Conservation (phyloP, 2,797 vertebrate genomes). For the Nasua narica region DNA sequence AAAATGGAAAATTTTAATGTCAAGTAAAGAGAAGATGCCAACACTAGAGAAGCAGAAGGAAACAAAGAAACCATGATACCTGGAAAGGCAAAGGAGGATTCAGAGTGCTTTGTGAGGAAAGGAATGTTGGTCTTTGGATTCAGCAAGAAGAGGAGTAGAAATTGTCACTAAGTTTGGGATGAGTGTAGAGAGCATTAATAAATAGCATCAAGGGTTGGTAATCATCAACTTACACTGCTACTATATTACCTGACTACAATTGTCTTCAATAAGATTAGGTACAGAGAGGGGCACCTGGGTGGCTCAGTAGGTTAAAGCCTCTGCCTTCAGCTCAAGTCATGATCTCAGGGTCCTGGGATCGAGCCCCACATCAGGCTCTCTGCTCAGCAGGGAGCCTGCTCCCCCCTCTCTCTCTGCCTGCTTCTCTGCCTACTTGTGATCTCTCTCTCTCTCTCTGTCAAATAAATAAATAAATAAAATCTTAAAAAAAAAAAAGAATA, state of each 20-base stretch:
- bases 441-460: too few species aligned
- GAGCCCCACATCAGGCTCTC: too few species aligned
- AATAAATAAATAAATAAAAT: too few species aligned
- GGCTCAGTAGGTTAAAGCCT: too few species aligned
- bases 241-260: not conserved
- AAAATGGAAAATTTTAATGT: not conserved
- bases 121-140: not conserved
- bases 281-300: too few species aligned
- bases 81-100: not conserved
- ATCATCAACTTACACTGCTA: accelerated
- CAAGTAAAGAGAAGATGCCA: not conserved
- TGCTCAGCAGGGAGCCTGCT: too few species aligned
- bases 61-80: not conserved
- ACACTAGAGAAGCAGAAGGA: not conserved
- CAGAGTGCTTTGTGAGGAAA: not conserved
- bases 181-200: not conserved
- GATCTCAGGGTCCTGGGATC: too few species aligned
- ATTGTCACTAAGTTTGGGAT: not conserved
- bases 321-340: too few species aligned
- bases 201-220: not conserved
- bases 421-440: too few species aligned
- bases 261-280: not conserved
- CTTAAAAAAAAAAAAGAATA: too few species aligned
- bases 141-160: not conserved
- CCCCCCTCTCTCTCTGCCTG: too few species aligned